These are phyloP conservation scores for Struthidea cinerea DNA, from an alignment of 2,113 vertebrate species.

Conservation along the genomic window DNA sequence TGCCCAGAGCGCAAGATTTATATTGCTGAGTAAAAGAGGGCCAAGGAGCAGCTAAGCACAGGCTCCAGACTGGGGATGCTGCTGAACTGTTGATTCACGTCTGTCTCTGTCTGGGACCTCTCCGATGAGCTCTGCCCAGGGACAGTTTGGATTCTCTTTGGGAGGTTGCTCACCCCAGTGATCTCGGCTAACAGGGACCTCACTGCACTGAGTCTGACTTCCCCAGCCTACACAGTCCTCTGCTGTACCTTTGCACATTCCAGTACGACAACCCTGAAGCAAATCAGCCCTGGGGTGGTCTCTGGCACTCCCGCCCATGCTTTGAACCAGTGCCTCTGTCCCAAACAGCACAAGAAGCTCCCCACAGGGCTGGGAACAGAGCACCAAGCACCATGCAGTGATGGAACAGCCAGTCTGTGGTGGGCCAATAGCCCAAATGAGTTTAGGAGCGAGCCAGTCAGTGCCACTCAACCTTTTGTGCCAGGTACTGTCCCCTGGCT, in stretches of 20 bases:
- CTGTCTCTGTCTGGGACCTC: background rate
- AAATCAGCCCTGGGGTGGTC: background rate
- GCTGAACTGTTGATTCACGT: background rate
- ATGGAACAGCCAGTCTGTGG: background rate
- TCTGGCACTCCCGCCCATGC: background rate
- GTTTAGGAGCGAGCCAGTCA: background rate
- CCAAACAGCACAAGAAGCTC: background rate
- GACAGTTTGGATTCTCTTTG: background rate
- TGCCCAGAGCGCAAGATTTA: background rate
- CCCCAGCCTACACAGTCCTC: background rate
- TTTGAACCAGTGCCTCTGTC: background rate
- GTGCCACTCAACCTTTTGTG: background rate
- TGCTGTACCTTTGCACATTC: background rate
- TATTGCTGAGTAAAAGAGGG: background rate
- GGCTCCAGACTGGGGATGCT: background rate
- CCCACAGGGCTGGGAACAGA: background rate
- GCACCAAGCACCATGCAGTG: accelerated
- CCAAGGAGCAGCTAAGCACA: background rate
- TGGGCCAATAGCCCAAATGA: background rate
- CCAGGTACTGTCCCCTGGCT: background rate
- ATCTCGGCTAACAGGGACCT: background rate
- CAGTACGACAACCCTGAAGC: accelerated
- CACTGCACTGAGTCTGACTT: background rate
- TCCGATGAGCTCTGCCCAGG: background rate
- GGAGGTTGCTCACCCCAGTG: background rate